Conservation (phyloP, 2,888 invertebrate species). For the Melinopterus prodromus region DNA sequence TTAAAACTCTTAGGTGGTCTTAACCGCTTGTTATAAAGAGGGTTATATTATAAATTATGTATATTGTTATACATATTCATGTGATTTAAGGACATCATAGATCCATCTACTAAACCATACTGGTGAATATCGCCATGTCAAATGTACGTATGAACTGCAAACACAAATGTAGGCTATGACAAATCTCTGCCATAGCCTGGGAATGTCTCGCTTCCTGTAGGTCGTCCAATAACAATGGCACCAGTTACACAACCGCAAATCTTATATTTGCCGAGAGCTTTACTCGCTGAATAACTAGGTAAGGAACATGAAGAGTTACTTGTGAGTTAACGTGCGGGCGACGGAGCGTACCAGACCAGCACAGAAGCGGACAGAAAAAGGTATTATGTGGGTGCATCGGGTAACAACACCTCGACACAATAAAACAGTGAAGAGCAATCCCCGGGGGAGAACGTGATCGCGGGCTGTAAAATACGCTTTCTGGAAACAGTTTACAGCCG, state of each 20-base stretch:
- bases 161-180: background rate
- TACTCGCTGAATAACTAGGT: conserved; percentile 14
- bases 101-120: no score
- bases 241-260: conserved; percentile 19
- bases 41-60: no score
- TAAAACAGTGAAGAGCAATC: conserved; percentile 34
- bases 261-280: conserved; percentile 20
- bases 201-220: background rate
- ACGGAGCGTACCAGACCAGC: background rate
- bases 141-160: background rate
- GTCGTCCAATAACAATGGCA: conserved; percentile 11
- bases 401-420: conserved; percentile 33
- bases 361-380: conserved; percentile 21
- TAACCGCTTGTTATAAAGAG: no score
- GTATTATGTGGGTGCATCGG: conserved; percentile 29
- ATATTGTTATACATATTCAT: no score
- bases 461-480: conserved; percentile 32
- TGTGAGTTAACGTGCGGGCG: background rate
- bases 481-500: conserved; percentile 31
- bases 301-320: background rate
- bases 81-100: no score
- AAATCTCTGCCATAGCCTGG: background rate
- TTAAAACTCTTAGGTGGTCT: no score
- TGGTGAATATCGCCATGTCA: background rate
- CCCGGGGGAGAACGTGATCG: conserved; percentile 31